These are phyloP conservation scores for Acholoe squamosa DNA, from an alignment of 2,888 invertebrate species.

Conservation along the genomic window DNA sequence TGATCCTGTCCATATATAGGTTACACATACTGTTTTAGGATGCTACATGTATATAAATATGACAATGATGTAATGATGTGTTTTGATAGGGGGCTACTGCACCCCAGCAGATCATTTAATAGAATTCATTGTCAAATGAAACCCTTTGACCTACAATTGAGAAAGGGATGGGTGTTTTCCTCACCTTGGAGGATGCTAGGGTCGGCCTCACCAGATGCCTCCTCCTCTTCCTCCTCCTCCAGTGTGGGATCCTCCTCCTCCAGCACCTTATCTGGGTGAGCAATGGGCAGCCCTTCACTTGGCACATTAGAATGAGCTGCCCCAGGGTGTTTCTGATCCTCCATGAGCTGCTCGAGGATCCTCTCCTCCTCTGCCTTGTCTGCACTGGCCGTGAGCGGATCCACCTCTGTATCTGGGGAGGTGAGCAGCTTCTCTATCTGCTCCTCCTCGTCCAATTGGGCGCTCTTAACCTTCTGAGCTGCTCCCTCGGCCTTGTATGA, in stretches of 20 bases:
- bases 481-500: neutral
- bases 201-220: neutral
- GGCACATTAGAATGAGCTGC: neutral
- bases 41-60: no score
- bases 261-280: constrained; percentile 29
- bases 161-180: no score
- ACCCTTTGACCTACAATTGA: no score
- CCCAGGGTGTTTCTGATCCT: neutral
- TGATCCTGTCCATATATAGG: no score
- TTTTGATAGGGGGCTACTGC: no score
- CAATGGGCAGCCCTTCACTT: constrained; percentile 47
- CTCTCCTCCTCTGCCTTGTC: constrained; percentile 22
- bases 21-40: no score
- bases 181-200: neutral
- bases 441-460: constrained; percentile 7
- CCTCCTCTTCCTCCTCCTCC: constrained; percentile 18
- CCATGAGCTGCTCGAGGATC: neutral
- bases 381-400: neutral
- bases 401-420: neutral
- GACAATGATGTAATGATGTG: no score
- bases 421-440: constrained; percentile 42
- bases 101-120: no score
- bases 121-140: no score
- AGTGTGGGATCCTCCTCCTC: constrained; percentile 18
- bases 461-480: neutral